Conservation (phyloP, 2,888 invertebrate genomes). For the Carabus problematicus region DNA sequence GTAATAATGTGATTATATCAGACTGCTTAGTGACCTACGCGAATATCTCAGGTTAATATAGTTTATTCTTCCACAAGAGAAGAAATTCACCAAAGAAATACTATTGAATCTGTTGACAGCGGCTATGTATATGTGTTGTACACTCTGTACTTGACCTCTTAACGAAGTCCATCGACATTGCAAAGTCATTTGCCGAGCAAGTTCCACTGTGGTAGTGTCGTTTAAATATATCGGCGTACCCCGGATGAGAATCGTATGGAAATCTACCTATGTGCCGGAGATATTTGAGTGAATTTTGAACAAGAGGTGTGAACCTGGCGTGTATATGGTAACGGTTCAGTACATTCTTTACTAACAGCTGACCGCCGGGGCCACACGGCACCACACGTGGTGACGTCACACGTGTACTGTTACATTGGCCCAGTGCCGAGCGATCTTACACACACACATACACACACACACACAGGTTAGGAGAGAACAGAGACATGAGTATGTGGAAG, state of each 20-base stretch:
- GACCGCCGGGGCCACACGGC: slow-evolving; percentile 52
- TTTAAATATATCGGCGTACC: neutral
- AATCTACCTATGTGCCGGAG: too few relatives aligned
- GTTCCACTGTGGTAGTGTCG: neutral
- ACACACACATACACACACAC: too few relatives aligned
- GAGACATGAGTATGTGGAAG: too few relatives aligned
- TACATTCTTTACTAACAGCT: slow-evolving; percentile 55
- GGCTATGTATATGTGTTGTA: too few relatives aligned
- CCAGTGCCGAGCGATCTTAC: slow-evolving; percentile 49
- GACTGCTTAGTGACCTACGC: slow-evolving; percentile 1
- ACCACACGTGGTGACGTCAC: slow-evolving; percentile 52
- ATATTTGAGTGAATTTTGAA: neutral
- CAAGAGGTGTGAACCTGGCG: neutral
- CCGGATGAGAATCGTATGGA: neutral
- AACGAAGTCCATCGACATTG: neutral
- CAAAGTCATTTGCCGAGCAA: neutral
- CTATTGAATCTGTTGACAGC: too few relatives aligned
- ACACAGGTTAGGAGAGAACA: too few relatives aligned
- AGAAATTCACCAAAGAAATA: too few relatives aligned
- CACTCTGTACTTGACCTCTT: slow-evolving; percentile 3
- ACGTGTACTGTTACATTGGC: slow-evolving; percentile 54
- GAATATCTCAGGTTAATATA: too few relatives aligned
- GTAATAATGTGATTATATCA: slow-evolving; percentile 22
- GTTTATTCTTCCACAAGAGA: too few relatives aligned
- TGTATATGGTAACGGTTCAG: slow-evolving; percentile 54